phyloP scores from a whole-genome alignment of 2,113 vertebrate species.

The Odocoileus virginianus region DNA sequence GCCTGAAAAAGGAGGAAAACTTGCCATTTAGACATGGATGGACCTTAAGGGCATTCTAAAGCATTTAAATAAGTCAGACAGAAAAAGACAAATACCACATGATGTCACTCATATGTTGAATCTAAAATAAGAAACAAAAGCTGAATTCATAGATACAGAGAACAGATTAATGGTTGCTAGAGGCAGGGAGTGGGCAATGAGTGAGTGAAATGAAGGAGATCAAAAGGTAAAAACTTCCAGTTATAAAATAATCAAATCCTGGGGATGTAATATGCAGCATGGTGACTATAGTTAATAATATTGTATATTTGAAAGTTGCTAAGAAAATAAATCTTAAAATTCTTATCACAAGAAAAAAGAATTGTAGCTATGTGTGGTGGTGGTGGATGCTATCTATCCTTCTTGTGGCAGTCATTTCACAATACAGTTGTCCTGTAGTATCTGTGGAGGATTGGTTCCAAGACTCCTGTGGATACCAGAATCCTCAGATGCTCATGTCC shows the following conservation, averaged over 20 bases:
- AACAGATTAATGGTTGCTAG: not conserved
- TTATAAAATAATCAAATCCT: not conserved
- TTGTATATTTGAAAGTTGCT: not conserved
- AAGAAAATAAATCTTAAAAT: not conserved
- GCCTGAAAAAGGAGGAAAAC: not conserved
- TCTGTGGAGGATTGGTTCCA: not conserved
- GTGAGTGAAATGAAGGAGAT: not conserved
- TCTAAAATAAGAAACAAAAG: not conserved
- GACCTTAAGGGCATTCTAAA: not conserved
- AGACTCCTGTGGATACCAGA: not conserved
- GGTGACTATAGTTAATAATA: not conserved
- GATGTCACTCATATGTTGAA: not conserved
- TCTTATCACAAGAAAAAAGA: not conserved
- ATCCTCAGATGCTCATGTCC: not conserved
- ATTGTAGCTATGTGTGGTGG: not conserved
- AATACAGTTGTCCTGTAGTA: not conserved
- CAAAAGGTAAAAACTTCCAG: not conserved
- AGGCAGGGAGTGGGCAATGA: not conserved
- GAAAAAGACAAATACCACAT: not conserved
- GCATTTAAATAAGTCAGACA: not conserved
- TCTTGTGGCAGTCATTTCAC: not conserved
- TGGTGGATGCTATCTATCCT: not conserved
- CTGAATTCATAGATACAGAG: not conserved
- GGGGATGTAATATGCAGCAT: not conserved
- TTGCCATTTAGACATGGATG: not conserved